These are phyloP conservation scores for Thryonomys swinderianus DNA, from an alignment of 2,113 vertebrate species.

Conservation along the genomic window DNA sequence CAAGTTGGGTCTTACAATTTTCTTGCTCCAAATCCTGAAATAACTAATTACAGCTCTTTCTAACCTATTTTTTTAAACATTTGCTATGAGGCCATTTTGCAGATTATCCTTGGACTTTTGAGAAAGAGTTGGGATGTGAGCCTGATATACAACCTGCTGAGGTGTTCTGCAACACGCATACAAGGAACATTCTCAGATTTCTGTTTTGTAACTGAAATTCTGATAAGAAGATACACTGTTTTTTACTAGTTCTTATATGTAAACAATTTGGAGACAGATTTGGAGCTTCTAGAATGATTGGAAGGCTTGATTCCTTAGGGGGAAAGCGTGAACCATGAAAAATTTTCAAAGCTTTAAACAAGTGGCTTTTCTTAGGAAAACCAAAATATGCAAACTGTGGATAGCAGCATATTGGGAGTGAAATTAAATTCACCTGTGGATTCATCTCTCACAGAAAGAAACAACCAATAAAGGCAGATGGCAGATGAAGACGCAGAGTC, in stretches of 20 bases:
- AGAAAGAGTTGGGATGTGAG: neutral
- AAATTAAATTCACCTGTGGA: neutral
- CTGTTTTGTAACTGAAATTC: neutral
- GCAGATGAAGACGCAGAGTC: neutral
- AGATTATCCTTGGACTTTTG: neutral
- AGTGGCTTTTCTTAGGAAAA: neutral
- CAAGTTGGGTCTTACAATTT: no score
- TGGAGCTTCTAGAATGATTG: neutral
- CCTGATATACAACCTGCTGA: neutral
- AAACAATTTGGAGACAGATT: neutral
- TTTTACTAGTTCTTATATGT: neutral
- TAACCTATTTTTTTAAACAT: neutral
- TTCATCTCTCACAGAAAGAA: neutral
- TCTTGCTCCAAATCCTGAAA: neutral
- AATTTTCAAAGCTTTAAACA: neutral
- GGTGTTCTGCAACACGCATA: neutral
- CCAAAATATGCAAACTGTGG: neutral
- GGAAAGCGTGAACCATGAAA: neutral
- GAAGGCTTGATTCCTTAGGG: neutral
- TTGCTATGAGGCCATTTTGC: neutral
- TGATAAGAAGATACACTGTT: neutral
- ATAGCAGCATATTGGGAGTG: neutral
- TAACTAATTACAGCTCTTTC: neutral
- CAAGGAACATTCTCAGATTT: neutral
- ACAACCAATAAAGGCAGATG: neutral